Evolutionary conservation across 2,888 invertebrate genomes (phyloP), one percentile per base, ranked within the genome.

Genomic region (Apamea crenata): DNA sequence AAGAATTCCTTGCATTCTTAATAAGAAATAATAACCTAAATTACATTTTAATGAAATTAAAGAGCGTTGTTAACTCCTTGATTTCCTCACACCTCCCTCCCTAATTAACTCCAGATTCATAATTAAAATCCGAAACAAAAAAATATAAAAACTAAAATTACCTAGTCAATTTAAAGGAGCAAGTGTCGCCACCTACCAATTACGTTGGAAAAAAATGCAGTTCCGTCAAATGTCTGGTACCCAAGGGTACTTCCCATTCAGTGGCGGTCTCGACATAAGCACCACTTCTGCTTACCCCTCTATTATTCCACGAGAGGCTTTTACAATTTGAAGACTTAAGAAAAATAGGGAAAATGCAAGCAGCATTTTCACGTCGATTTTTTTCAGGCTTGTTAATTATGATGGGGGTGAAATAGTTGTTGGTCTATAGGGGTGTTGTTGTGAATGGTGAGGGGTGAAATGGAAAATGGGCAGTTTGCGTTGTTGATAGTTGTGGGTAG

Each of bases 311-410:
- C 75, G 76, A 89, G 89, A 81, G 87, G 66, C 83, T 87, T 90
- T 90, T 88, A 89, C 90, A 89, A 89, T 89, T 85, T 87, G 85
- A 90, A 89, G 89, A 78, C 89, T 89, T 85, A 90, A 90, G 89
- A 90, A 89, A 89, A 89, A 89, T 90, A 89, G 80, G 78, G 71
- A 88, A 86, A 83, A 85, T 87, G 85, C 85, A 77, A 21, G 69
- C 80, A 68, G 76, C 63, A 84, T 88, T 89, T 89, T 80, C 74
- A 78, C 88, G 85, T 83, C 75, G 68, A 88, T 88, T 89, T 89
- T 89, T 77, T 61, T 70, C 71, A 76, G 82, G 77, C 86, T 76
- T 88, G 85, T 89, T 89, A 88, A 89, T 89, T 86, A 83, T 86
- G 61, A 63, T 68, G 66, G 72, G 70, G 73, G 50, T 67, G 70